Evolutionary conservation across 2,797 vertebrate species (phyloP).

Genomic region (Peromyscus nudipes): DNA sequence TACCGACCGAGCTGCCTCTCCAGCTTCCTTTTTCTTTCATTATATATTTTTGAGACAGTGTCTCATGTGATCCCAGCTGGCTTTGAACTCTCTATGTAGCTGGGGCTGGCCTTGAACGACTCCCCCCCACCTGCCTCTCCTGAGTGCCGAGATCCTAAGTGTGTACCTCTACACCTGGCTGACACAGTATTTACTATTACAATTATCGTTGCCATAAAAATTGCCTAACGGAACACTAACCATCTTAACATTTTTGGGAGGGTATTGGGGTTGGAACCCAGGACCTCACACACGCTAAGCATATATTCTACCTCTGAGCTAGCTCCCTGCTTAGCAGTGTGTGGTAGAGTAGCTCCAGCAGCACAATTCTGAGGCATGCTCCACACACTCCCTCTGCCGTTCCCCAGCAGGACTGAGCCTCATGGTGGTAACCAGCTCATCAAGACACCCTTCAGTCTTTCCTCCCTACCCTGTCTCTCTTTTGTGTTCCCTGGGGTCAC

Average conservation of each 20-base stretch:
- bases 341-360: background rate
- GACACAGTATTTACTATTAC: background rate
- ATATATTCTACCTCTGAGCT: background rate
- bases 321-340: background rate
- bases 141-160: background rate
- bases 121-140: background rate
- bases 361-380: background rate
- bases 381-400: background rate
- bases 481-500: constrained; percentile 6
- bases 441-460: background rate
- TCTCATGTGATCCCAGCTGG: background rate
- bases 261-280: background rate
- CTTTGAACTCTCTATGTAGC: background rate
- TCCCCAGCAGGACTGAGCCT: background rate
- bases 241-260: background rate
- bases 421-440: background rate
- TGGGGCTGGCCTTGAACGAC: background rate
- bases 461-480: constrained; percentile 21
- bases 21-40: background rate
- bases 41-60: background rate
- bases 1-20: background rate
- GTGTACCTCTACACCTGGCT: background rate
- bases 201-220: background rate
- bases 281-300: background rate
- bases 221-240: background rate